A percentile compares a stretch with the other conserved stretches of the same genome.
These are phyloP conservation scores for Sebastes trivittatus DNA, from an alignment of 2,797 vertebrate genomes.

Conservation along the genomic window DNA sequence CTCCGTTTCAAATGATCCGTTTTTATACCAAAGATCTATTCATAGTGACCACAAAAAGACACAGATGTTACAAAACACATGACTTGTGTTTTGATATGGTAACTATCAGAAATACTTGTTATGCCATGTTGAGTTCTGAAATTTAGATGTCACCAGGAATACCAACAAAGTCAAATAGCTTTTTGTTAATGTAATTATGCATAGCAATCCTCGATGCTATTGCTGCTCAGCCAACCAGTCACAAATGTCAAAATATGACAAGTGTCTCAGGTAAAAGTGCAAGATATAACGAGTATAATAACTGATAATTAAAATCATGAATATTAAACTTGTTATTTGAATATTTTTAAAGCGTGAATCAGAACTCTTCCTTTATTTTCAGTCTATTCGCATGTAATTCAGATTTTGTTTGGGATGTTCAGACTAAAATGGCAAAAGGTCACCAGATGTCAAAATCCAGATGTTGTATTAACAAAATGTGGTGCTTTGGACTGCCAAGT, in stretches of 20 bases:
- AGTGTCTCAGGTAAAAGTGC: not conserved
- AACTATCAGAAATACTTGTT: not conserved
- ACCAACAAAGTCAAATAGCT: not conserved
- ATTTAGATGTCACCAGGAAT: not conserved
- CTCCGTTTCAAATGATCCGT: not conserved
- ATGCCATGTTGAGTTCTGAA: not conserved
- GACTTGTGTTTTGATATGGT: not conserved
- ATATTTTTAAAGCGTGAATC: not conserved
- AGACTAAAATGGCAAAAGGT: not conserved
- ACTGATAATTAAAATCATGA: not conserved
- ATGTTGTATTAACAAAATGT: not conserved
- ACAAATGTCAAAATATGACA: not conserved
- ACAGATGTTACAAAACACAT: not conserved
- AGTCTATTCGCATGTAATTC: not conserved
- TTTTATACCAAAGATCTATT: not conserved
- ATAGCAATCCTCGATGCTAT: not conserved
- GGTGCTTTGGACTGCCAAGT: not conserved
- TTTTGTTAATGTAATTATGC: not conserved
- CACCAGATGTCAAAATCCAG: slow-evolving; percentile 5
- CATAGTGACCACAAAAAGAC: not conserved
- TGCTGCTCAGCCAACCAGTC: not conserved
- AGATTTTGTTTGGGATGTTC: not conserved
- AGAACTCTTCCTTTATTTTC: not conserved
- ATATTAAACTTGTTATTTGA: not conserved
- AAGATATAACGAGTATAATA: not conserved